A percentile compares a stretch with the other conserved stretches of the same genome.
These are phyloP conservation scores for Stenolophus ochropezus DNA, from an alignment of 2,888 invertebrate genomes.

Conservation along the genomic window DNA sequence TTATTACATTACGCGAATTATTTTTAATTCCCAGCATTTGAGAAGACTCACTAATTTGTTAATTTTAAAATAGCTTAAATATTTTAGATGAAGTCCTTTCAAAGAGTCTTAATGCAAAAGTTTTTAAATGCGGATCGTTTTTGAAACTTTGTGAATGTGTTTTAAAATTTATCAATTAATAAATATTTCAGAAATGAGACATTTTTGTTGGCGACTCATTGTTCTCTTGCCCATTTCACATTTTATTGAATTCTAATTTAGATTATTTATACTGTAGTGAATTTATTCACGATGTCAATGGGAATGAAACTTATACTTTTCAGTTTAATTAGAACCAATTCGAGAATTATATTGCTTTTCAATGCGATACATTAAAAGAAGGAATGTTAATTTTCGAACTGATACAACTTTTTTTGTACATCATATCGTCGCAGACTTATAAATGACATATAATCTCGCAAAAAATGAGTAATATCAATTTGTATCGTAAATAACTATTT, in stretches of 20 bases:
- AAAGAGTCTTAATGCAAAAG: slow-evolving; percentile 15
- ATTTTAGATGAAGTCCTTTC: slow-evolving; percentile 19
- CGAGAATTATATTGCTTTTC: neutral
- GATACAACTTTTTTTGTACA: too few species aligned
- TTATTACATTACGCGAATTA: neutral
- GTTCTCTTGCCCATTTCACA: neutral
- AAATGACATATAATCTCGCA: too few species aligned
- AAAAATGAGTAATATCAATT: too few species aligned
- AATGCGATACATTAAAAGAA: neutral
- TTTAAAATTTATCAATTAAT: slow-evolving; percentile 39
- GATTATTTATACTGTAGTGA: slow-evolving; percentile 1
- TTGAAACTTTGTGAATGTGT: slow-evolving; percentile 31
- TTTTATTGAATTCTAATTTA: slow-evolving; percentile 20
- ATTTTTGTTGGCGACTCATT: slow-evolving; percentile 18
- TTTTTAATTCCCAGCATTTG: neutral
- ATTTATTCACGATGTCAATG: neutral
- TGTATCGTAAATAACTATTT: too few species aligned
- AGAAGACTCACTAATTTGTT: neutral
- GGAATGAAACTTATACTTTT: neutral
- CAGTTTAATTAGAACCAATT: neutral
- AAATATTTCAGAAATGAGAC: slow-evolving; percentile 20
- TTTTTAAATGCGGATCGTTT: slow-evolving; percentile 9
- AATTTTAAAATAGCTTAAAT: slow-evolving; percentile 28
- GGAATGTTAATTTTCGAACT: too few species aligned
- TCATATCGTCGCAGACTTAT: too few species aligned